Evolutionary conservation across 2,113 vertebrate genomes (phyloP), one percentile per base, ranked within the genome.

Genomic region (Chaetodon trifascialis): DNA sequence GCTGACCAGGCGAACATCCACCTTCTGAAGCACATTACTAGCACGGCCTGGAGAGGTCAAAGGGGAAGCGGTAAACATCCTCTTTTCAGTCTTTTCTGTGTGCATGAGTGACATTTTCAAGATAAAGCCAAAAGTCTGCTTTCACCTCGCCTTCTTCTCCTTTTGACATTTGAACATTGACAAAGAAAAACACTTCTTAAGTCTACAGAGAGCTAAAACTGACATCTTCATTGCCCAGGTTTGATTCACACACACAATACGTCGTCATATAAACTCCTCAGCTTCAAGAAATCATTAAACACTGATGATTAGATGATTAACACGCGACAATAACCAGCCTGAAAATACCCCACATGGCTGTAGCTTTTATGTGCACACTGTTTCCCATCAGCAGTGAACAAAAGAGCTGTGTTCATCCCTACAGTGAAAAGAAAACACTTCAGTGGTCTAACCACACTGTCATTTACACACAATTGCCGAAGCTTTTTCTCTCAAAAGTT

Each of bases 11-110:
- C 94, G 95, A 49, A 99, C 96, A 0, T 96, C 96, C 40, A 95
- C 97, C 76, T 97, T 98, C 94, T 98, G 97, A 46, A 99, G 95
- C 11, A 94, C 63, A 0, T 95, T 96, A 87, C 95, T 97, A 71
- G 82, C 83, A 7, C 87, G 89, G 7, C 96, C 98, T 99, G 85
- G 36, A 30, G n/a, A 51, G 2, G 49, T 70, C 21, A 90, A 25
- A 83, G 40, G 38, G 2, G 14, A 64, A n/a, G 8, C 4, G n/a
- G 14, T 4, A 11, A 30, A 30, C 9, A 14, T 5, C 9, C 2
- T 36, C 0, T 2, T 52, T 52, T 44, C 11, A 44, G 25, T 1
- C 0, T 63, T 54, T 55, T 49, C 5, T 64, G 36, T 14, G 30
- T 14, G 62, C 11, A 56, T n/a, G 0, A 4, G 64, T 52, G 0